Percentiles rank a stretch among this genome's conserved stretches.
These are phyloP conservation scores for Nansenia antarctica DNA, from an alignment of 2,113 vertebrate genomes.

Conservation along the genomic window DNA sequence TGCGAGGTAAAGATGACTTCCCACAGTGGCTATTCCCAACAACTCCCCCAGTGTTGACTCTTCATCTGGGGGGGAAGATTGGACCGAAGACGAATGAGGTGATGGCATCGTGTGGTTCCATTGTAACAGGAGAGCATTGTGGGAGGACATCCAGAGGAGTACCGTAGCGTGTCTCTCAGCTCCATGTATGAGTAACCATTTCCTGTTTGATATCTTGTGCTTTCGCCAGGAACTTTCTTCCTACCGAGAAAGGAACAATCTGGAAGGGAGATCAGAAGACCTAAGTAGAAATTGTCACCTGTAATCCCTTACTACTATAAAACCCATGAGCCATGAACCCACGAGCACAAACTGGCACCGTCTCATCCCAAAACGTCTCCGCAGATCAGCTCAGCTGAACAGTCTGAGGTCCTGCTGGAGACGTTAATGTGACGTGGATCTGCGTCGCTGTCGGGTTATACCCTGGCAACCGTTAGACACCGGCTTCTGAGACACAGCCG, in stretches of 20 bases:
- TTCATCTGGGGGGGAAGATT: too few relatives aligned
- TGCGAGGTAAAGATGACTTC: too few relatives aligned
- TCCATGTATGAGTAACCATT: slow-evolving; percentile 4
- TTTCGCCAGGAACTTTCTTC: neutral
- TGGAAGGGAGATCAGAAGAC: neutral
- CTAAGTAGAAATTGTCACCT: slow-evolving; percentile 20
- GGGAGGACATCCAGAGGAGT: neutral
- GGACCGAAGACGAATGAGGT: neutral
- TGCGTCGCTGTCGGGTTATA: too few relatives aligned
- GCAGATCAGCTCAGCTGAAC: too few relatives aligned
- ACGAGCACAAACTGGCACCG: neutral
- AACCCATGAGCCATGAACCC: slow-evolving; percentile 44
- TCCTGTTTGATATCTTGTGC: slow-evolving; percentile 2
- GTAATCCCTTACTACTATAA: slow-evolving; percentile 38
- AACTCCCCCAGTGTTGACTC: too few relatives aligned
- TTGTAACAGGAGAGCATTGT: neutral
- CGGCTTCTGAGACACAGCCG: too few relatives aligned
- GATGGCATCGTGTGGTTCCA: neutral
- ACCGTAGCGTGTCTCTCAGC: neutral
- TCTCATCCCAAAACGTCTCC: neutral
- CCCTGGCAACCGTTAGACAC: too few relatives aligned
- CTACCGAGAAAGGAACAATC: slow-evolving; percentile 15
- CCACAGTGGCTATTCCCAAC: too few relatives aligned
- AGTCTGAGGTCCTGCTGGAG: too few relatives aligned
- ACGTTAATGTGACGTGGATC: too few relatives aligned